Percentiles rank a stretch among this genome's conserved stretches.
These are phyloP conservation scores for Diarsia brunnea DNA, from an alignment of 2,888 invertebrate species.

Conservation along the genomic window DNA sequence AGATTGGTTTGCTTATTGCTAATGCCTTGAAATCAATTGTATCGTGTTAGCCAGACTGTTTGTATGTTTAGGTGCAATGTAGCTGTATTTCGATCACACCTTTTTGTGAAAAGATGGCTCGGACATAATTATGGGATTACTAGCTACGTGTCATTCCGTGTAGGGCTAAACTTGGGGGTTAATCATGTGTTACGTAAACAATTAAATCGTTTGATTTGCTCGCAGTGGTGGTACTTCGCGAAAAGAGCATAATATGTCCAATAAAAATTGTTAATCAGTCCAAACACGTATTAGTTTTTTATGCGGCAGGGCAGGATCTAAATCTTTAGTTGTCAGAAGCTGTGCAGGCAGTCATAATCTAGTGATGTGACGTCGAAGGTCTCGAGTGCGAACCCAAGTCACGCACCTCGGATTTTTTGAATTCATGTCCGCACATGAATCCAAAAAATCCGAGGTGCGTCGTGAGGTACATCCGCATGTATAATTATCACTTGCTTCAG, in stretches of 20 bases:
- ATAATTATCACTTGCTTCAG: no score
- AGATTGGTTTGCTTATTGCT: slow-evolving; percentile 32
- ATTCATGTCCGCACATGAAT: no score
- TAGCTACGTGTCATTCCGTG: not conserved
- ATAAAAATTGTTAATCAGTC: no score
- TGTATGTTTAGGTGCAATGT: not conserved
- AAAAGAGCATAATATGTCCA: not conserved
- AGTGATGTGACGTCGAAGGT: no score
- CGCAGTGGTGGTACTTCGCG: not conserved
- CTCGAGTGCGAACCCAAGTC: no score
- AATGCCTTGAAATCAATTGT: slow-evolving; percentile 53
- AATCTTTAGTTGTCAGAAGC: not conserved
- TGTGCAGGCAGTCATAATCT: not conserved
- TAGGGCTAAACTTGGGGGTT: not conserved
- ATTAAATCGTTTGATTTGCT: not conserved
- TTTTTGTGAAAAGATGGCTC: not conserved
- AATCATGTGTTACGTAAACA: not conserved
- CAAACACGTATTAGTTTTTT: not conserved
- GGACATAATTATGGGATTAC: not conserved
- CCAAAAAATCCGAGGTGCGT: no score
- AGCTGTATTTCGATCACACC: not conserved
- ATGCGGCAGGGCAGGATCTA: not conserved
- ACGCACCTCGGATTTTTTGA: no score
- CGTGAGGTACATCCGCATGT: no score
- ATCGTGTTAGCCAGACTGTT: slow-evolving; percentile 6